Evolutionary conservation across 2,888 invertebrate species (phyloP).

Genomic region (Halictus quadricinctus): DNA sequence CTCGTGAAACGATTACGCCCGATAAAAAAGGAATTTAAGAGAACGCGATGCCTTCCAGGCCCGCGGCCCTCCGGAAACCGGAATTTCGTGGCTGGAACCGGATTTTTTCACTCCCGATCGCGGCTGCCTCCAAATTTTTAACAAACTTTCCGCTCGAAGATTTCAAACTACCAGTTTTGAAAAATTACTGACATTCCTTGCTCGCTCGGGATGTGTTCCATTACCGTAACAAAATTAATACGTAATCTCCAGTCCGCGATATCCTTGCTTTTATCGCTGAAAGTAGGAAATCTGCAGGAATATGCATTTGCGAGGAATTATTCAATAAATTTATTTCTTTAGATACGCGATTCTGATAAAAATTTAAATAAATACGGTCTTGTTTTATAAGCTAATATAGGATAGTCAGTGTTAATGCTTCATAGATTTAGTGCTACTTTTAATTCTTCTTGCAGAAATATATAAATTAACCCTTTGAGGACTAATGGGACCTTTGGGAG

Average conservation of each 20-base stretch:
- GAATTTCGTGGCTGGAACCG: constrained; percentile 3
- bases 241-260: too few relatives aligned
- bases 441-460: background rate
- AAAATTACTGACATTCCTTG: background rate
- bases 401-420: background rate
- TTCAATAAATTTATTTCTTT: too few relatives aligned
- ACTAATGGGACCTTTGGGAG: too few relatives aligned
- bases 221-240: background rate
- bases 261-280: too few relatives aligned
- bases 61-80: background rate
- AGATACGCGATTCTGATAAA: background rate
- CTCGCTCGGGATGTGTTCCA: background rate
- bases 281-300: too few relatives aligned
- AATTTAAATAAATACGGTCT: background rate
- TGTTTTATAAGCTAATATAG: background rate
- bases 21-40: constrained; percentile 6
- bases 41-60: background rate
- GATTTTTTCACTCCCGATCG: background rate
- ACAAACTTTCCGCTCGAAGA: background rate
- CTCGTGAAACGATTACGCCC: constrained; percentile 1
- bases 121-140: background rate
- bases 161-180: background rate
- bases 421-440: background rate
- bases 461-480: background rate
- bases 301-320: too few relatives aligned